Evolutionary conservation across 2,888 invertebrate species (phyloP).

Genomic region (Heliothis peltigera): DNA sequence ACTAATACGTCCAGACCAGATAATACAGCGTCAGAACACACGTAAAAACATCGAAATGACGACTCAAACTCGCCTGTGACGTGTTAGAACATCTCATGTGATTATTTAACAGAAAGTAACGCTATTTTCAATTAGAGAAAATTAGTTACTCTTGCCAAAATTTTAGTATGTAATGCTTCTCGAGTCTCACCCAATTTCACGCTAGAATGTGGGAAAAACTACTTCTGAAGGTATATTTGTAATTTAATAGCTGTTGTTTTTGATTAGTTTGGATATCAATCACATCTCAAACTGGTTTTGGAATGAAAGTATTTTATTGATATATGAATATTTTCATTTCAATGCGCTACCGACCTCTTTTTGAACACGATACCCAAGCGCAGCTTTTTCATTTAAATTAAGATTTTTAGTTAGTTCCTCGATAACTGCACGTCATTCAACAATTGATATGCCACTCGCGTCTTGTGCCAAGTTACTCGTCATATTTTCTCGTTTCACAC

Average conservation of each 20-base stretch:
- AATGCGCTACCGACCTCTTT: constrained; percentile 45
- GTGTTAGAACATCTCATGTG: constrained; percentile 33
- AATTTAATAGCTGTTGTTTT: constrained; percentile 54
- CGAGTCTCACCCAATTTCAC: constrained; percentile 41
- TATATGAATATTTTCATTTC: constrained; percentile 50
- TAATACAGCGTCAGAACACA: constrained; percentile 53
- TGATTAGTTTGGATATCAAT: constrained; percentile 54
- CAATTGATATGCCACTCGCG: constrained; percentile 41
- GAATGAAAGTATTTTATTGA: constrained; percentile 57
- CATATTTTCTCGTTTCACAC: constrained; percentile 22
- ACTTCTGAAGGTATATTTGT: constrained; percentile 46
- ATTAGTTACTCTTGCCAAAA: constrained; percentile 32
- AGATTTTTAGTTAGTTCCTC: constrained; percentile 33
- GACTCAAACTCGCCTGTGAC: constrained; percentile 47
- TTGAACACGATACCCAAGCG: constrained; percentile 22
- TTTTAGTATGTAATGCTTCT: constrained; percentile 21
- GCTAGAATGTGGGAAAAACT: constrained; percentile 43
- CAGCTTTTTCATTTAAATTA: constrained; percentile 28
- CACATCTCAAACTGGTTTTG: constrained; percentile 56
- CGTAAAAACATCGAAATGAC: constrained; percentile 55
- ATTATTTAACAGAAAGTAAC: constrained; percentile 30
- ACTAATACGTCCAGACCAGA: constrained; percentile 49
- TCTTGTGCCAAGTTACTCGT: constrained; percentile 36
- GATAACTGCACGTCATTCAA: constrained; percentile 40
- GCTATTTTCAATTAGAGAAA: constrained; percentile 32